Evolutionary conservation across 2,888 invertebrate species (phyloP).

Genomic region (Plemyria rubiginata): DNA sequence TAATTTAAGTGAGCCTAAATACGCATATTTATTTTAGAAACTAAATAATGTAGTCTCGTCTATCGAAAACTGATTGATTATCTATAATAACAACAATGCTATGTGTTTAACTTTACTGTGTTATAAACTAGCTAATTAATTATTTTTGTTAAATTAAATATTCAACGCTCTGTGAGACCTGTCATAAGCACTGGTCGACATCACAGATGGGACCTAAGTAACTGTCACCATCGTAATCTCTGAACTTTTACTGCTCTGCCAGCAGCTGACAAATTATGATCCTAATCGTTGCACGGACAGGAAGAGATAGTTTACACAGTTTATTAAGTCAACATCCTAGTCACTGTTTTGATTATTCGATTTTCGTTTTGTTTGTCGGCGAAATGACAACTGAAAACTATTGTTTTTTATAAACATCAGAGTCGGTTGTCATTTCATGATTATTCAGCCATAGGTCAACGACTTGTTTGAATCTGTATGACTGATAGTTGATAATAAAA

Average conservation of each 20-base stretch:
- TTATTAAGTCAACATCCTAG: slow-evolving; percentile 38
- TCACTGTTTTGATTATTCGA: slow-evolving; percentile 38
- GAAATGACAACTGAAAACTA: neutral
- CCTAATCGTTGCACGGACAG: slow-evolving; percentile 46
- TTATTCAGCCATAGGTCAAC: too few relatives aligned
- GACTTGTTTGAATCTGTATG: too few relatives aligned
- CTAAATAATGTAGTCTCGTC: slow-evolving; percentile 17
- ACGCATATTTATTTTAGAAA: slow-evolving; percentile 12
- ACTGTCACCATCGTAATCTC: slow-evolving; percentile 24
- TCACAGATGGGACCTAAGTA: neutral
- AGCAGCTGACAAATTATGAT: slow-evolving; percentile 43
- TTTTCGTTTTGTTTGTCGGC: slow-evolving; percentile 29
- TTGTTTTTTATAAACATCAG: too few relatives aligned
- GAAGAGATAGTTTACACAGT: slow-evolving; percentile 59
- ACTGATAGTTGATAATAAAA: too few relatives aligned
- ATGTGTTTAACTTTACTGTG: neutral
- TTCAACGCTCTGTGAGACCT: neutral
- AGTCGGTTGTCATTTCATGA: too few relatives aligned
- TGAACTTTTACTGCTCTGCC: slow-evolving; percentile 35
- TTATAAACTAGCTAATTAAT: neutral
- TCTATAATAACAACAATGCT: neutral
- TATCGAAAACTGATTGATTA: slow-evolving; percentile 10
- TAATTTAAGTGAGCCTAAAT: neutral
- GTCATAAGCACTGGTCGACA: neutral
- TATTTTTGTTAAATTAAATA: neutral